Base-by-base conservation (phyloP, 92 coral and sea anemone species). In the Blastomussa wellsi region DNA sequence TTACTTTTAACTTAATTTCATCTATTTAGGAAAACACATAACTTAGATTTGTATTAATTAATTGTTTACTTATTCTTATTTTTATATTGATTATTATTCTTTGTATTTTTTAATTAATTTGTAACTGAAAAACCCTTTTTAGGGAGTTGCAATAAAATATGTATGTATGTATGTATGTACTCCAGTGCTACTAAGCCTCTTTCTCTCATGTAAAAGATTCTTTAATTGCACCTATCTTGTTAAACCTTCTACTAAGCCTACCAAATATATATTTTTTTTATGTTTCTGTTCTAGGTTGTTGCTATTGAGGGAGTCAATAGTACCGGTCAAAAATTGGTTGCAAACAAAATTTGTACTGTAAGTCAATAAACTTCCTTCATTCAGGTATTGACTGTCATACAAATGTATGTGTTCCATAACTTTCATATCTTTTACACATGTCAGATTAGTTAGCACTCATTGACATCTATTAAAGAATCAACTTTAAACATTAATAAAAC, bases 301-400 rank as follows among this genome's bases (percentile, higher is more conserved):
- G 99, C 98, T 49, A 94, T 91, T 0, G 87, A 89, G 77, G 99
- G 99, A 75, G 82, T 92, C 38, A 96, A 96, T 79, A 90, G 92
- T 31, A 94, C 98, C 60, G 99, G 99, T 80, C 82, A 89, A 67
- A 87, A 90, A 79, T 79, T 96, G 48, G 92, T 93, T 52, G 90
- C 88, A 42, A 91, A 92, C 31, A 93, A 93, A 75, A 81, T 96
- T 47, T 96, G 93, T 81, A 57, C 87, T 0, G 87, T 83, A 44
- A 74, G 87, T 83, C 70, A 51, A 53, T 22, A 29, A 17, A 51
- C 13, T 5, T 68, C 11, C 6, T 76, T 22, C 20, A 81, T 55
- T 51, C 4, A 2, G 57, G 7, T 55, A 24, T 10, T 5, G 60
- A 26, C n/a, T 8, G 24, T 5, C 65, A 57, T 57, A 1, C 12